A percentile compares a stretch with the other conserved stretches of the same genome.
phyloP scores from a whole-genome alignment of 2,888 invertebrate genomes.

The Ophioninae sp. region DNA sequence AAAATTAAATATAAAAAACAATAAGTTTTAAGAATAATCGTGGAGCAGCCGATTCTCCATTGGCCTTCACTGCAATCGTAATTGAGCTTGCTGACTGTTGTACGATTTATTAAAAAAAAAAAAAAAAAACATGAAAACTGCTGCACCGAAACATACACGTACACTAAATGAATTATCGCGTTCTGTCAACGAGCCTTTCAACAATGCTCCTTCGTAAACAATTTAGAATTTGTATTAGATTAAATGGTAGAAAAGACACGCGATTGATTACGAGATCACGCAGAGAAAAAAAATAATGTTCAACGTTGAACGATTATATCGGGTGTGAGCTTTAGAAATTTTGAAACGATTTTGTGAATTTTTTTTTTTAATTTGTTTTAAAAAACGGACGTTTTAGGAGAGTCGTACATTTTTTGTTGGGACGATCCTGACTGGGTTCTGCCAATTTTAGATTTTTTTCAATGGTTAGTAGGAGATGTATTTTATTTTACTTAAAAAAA shows the following conservation, averaged over 20 bases:
- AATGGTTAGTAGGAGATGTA: background rate
- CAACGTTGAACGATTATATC: slow-evolving; percentile 58
- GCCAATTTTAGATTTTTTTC: background rate
- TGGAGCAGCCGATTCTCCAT: slow-evolving; percentile 55
- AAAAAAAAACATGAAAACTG: background rate
- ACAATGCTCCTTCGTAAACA: slow-evolving; percentile 14
- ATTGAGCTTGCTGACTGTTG: slow-evolving; percentile 67
- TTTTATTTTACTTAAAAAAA: too few relatives aligned
- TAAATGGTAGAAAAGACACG: background rate
- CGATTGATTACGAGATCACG: background rate
- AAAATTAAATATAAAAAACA: slow-evolving; percentile 7
- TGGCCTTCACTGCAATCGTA: slow-evolving; percentile 67
- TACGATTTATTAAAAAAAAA: slow-evolving; percentile 41
- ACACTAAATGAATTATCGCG: slow-evolving; percentile 11
- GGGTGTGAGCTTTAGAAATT: slow-evolving; percentile 63
- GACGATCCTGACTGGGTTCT: background rate
- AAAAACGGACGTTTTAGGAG: background rate
- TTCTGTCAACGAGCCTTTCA: slow-evolving; percentile 43
- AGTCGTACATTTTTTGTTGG: background rate
- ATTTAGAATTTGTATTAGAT: slow-evolving; percentile 27
- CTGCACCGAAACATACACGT: slow-evolving; percentile 33
- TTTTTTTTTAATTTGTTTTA: background rate
- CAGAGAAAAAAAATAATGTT: slow-evolving; percentile 35
- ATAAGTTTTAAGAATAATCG: slow-evolving; percentile 45
- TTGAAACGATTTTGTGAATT: background rate